Base-by-base conservation (phyloP, 2,113 vertebrate genomes). In the Phainopepla nitens region DNA sequence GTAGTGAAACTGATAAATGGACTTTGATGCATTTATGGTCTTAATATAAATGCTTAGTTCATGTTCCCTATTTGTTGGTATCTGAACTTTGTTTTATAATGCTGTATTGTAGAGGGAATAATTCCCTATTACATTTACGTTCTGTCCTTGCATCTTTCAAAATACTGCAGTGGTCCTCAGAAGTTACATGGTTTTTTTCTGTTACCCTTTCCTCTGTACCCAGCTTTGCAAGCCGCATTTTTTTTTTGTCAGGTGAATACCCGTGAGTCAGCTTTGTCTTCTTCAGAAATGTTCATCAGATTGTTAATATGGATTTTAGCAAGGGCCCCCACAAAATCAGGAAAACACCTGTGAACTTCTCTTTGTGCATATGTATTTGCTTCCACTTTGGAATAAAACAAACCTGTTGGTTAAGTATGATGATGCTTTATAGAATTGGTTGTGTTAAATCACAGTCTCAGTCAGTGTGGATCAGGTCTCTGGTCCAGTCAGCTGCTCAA, bases 111-210 rank as follows among this genome's bases (percentile, higher is more conserved):
- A 68, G 21, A 56, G 22, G 14, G 39, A 36, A 13, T 22, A 58
- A 51, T n/a, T 82, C 11, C 22, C 47, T 6, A 1, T 6, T 19
- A 10, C 4, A 1, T 31, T 57, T 36, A 13, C 1, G 0, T 79
- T 80, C 17, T 71, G 61, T 54, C 51, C 33, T 70, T 31, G 10
- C 1, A 3, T n/a, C 39, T 68, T 76, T 45, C 27, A 41, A 66
- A 78, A 53, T 1, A 2, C 12, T 76, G 17, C 20, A n/a, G 27
- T 0, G 3, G 25, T 64, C 25, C 13, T 57, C 44, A 20, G 36
- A 73, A 91, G 50, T 60, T 29, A 56, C 0, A 0, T 16, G 41
- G 33, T 44, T 76, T 75, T 42, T 78, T 89, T 83, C 17, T 93
- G 54, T 64, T 31, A 20, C 23, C 9, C 18, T 45, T 14, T 69